Percentiles rank a stretch among this genome's conserved stretches.
Evolutionary conservation across 2,113 vertebrate species (phyloP).

Genomic region (Leiothrix lutea): DNA sequence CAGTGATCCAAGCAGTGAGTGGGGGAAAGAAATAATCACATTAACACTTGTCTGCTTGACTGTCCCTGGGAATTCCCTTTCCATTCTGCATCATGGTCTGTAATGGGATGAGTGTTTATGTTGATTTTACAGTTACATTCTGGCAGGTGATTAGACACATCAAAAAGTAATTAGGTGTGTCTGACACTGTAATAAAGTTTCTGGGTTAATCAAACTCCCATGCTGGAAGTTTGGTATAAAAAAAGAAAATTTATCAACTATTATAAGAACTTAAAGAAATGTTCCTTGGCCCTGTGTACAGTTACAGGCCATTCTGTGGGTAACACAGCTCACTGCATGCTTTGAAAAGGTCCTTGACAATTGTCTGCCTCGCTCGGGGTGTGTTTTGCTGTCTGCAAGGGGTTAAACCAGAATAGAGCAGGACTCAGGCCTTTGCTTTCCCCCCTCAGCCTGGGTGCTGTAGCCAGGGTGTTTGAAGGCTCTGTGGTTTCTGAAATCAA

Average conservation of each 20-base stretch:
- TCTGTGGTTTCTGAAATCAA: not conserved
- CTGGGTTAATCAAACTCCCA: not conserved
- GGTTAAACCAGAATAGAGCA: not conserved
- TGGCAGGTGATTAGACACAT: not conserved
- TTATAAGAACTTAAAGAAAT: not conserved
- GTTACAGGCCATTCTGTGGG: no score
- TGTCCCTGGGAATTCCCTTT: not conserved
- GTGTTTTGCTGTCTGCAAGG: not conserved
- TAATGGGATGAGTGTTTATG: not conserved
- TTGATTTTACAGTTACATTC: not conserved
- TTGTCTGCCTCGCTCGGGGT: not conserved
- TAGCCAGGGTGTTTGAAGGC: not conserved
- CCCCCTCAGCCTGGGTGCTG: not conserved
- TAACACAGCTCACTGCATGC: not conserved
- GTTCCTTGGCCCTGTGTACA: not conserved
- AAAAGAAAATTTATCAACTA: not conserved
- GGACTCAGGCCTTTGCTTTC: not conserved
- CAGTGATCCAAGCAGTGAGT: not conserved
- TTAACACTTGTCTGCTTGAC: not conserved
- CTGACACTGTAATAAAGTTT: not conserved
- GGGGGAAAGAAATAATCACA: not conserved
- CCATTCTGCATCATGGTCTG: not conserved
- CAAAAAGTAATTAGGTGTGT: not conserved
- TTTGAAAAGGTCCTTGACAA: not conserved
- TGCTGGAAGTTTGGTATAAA: not conserved